Base-by-base conservation (phyloP, 2,113 vertebrate genomes). In the Chaetorhynchus papuensis region DNA sequence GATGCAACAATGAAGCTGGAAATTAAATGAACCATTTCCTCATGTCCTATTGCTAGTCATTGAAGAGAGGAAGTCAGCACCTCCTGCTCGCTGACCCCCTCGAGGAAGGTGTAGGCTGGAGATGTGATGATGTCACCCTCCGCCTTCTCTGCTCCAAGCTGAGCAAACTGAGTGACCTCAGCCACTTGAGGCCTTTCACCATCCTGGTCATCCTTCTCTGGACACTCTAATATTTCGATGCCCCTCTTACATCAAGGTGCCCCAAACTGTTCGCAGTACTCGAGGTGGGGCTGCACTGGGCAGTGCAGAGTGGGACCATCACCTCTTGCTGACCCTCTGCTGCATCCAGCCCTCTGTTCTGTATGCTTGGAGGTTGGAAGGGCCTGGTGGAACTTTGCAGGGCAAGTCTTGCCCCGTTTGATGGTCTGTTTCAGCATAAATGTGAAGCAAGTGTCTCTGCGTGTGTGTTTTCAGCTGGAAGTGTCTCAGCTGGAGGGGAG, bases 401-500 rank as follows among this genome's bases (percentile, higher is more conserved):
- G 45, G 8, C 1, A 7, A 27, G 11, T 49, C 49, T 68, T 47
- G 33, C 66, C 53, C 28, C 56, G 31, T 94, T 47, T 54, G 27
- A 13, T 61, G 17, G 0, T 37, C 23, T 53, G 3, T 69, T 76
- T 71, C 31, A 22, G 44, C 17, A 6, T 6, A 33, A 45, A 13
- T 10, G 8, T 64, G 57, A 78, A 60, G 14, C 2, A 0, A 24
- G 12, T 10, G 15, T 39, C 68, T 91, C 28, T 50, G 24, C 30
- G 2, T 27, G 5, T 50, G 72, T 42, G 30, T 92, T 81, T 83
- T 8, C 97, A 99, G 99, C 97, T 99, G 76, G 99, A 99, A 96
- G 99, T 99, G 31, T 99, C 99, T 3, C 99, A 99, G 98, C 97
- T 99, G 96, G 99, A 99, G 96, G 99, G 99, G 57, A 99, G 99